A percentile compares a stretch with the other conserved stretches of the same genome.
phyloP scores from a whole-genome alignment of 2,113 vertebrate species.

The Boleophthalmus pectinirostris region DNA sequence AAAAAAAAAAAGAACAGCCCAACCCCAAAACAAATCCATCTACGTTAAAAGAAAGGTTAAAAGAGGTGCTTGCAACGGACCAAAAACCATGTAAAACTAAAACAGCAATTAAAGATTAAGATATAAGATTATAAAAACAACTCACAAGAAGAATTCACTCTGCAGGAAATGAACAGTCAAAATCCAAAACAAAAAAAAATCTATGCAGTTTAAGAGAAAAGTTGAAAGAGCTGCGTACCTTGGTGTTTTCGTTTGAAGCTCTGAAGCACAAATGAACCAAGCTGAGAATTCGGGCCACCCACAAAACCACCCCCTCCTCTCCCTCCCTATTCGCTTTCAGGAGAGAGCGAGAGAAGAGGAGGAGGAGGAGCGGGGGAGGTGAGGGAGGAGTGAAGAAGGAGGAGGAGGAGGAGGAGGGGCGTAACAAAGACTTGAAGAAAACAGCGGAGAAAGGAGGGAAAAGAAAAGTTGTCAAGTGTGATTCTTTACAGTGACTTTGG shows the following conservation, averaged over 20 bases:
- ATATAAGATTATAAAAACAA: no score
- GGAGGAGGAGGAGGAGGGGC: no score
- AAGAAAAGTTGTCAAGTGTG: neutral
- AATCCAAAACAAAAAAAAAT: no score
- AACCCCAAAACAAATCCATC: no score
- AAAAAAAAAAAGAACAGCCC: no score
- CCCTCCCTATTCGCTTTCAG: slow-evolving; percentile 26
- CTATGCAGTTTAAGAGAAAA: neutral
- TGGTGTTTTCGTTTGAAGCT: slow-evolving; percentile 23
- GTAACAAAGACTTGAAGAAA: slow-evolving; percentile 56
- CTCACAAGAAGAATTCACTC: no score
- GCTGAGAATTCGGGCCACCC: slow-evolving; percentile 2
- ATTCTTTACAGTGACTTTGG: no score
- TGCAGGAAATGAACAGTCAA: no score
- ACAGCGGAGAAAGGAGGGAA: slow-evolving; percentile 17
- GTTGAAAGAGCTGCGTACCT: slow-evolving; percentile 25
- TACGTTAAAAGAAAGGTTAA: neutral
- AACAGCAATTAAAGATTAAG: no score
- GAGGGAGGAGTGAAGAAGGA: slow-evolving; percentile 17
- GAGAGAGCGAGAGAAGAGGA: neutral
- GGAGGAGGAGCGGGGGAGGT: neutral
- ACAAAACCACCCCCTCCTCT: neutral
- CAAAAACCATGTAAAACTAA: no score
- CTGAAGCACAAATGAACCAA: slow-evolving; percentile 38
- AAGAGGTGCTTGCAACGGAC: neutral